These are phyloP conservation scores for Drosophila nebulosa DNA, from an alignment of 1,140 invertebrate genomes.

Conservation along the genomic window DNA sequence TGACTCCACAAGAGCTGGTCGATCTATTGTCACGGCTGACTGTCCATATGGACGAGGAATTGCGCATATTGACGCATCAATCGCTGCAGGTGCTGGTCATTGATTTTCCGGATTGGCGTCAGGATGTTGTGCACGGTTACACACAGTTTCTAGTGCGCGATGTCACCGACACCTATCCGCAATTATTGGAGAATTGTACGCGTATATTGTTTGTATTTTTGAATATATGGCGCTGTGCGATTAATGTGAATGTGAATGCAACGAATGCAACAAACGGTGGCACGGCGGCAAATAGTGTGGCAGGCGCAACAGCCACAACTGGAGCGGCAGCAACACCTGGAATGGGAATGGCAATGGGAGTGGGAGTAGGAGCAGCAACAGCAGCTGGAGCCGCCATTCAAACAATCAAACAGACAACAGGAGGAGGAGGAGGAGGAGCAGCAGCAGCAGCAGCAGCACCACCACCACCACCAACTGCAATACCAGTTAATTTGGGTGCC, in stretches of 20 bases:
- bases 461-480: neutral
- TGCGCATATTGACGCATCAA: constrained; percentile 95
- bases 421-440: constrained; percentile 12
- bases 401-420: neutral
- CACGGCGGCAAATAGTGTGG: neutral
- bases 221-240: constrained; percentile 94
- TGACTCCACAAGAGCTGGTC: constrained; percentile 95
- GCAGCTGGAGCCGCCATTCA: neutral
- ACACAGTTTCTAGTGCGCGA: constrained; percentile 97
- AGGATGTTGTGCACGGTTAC: constrained; percentile 96
- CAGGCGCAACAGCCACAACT: neutral
- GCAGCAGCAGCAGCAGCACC: constrained; percentile 7
- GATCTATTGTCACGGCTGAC: constrained; percentile 95
- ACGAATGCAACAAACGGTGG: constrained; percentile 11
- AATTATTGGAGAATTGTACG: constrained; percentile 96
- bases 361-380: constrained; percentile 12
- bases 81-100: constrained; percentile 97
- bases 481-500: constrained; percentile 11
- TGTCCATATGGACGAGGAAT: constrained; percentile 95
- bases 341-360: too few species aligned
- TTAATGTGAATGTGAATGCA: constrained; percentile 80
- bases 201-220: constrained; percentile 95
- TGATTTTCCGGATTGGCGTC: constrained; percentile 98
- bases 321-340: constrained; percentile 13
- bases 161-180: constrained; percentile 93